Base-by-base conservation (phyloP, 2,888 invertebrate genomes). In the Petrolisthes cinctipes region DNA sequence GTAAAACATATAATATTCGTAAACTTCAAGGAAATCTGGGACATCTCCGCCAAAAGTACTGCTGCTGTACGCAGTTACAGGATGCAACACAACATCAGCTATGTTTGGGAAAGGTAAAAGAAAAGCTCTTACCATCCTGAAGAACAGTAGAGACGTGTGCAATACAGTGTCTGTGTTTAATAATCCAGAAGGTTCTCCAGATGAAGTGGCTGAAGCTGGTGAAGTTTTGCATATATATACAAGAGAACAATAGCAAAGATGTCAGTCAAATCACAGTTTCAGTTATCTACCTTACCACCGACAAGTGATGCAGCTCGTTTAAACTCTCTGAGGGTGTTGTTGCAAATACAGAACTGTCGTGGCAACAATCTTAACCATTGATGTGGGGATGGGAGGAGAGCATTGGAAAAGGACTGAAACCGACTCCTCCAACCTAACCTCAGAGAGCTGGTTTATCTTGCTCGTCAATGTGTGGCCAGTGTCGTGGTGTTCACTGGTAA, bases 221-320 rank as follows among this genome's bases (percentile, higher is more conserved):
- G 37, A 81, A 66, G 81, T 17, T 66, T n/a, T 7, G 75, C 7
- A 6, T 23, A 75, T 20, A 4, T n/a, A 14, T 23, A 75, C 75
- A 7, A 75, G 37, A 78, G 51, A 53, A 54, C 3, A 66, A 66
- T 66, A 66, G 66, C 66, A 66, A 66, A 66, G 3, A 66, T 66
- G 78, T 37, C 11, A 37, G 37, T 23, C 17, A 78, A 37, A 78
- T 51, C 78, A 5, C 51, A 11, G 11, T 20, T 54, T 56, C 11
- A 81, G 37, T 17, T 37, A 11, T 78, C 78, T 53, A 53, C 78
- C 20, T 78, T 78, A 53, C 54, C 79, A 79, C 53, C 53, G 54
- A 79, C 79, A 54, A 54, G n/a, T 79, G 79, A 79, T 79, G 79
- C 79, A 79, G 54, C 79, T 79, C 79, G 54, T 79, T 53, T 54